These are phyloP conservation scores for Prionailurus bengalensis DNA, from an alignment of 2,113 vertebrate genomes.

Conservation along the genomic window DNA sequence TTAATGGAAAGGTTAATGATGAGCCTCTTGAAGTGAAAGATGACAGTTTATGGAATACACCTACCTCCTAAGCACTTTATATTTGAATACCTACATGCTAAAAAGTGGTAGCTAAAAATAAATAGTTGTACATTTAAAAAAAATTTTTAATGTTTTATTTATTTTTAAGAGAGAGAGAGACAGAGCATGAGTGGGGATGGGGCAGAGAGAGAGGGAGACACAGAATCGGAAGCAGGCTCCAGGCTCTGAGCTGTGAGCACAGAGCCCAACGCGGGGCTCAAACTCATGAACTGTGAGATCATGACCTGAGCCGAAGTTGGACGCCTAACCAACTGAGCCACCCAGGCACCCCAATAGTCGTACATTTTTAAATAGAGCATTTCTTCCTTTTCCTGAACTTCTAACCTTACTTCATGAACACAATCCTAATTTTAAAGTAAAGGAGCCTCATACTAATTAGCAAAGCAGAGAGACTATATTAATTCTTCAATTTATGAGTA, in stretches of 20 bases:
- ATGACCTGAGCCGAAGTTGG: too few relatives aligned
- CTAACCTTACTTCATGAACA: neutral
- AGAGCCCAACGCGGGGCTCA: too few relatives aligned
- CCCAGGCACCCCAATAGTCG: neutral
- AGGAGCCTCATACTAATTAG: neutral
- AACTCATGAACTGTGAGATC: too few relatives aligned
- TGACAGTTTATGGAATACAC: neutral
- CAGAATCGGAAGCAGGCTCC: too few relatives aligned
- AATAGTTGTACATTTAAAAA: neutral
- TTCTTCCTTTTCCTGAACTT: conserved; percentile 27
- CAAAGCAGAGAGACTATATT: neutral
- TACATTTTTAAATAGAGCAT: neutral
- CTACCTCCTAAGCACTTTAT: conserved; percentile 42
- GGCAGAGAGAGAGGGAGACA: too few relatives aligned
- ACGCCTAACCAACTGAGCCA: too few relatives aligned
- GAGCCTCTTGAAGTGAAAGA: neutral
- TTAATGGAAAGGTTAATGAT: conserved; percentile 66
- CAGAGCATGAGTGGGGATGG: too few relatives aligned
- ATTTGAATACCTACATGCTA: conserved; percentile 51
- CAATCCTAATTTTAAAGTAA: neutral
- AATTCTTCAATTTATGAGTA: neutral
- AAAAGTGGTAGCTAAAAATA: conserved; percentile 51
- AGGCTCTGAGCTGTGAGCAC: too few relatives aligned
- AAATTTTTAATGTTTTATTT: too few relatives aligned
- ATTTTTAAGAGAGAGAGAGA: too few relatives aligned